Evolutionary conservation across 1,140 invertebrate genomes (phyloP).

Genomic region (Conopomorpha cramerella): DNA sequence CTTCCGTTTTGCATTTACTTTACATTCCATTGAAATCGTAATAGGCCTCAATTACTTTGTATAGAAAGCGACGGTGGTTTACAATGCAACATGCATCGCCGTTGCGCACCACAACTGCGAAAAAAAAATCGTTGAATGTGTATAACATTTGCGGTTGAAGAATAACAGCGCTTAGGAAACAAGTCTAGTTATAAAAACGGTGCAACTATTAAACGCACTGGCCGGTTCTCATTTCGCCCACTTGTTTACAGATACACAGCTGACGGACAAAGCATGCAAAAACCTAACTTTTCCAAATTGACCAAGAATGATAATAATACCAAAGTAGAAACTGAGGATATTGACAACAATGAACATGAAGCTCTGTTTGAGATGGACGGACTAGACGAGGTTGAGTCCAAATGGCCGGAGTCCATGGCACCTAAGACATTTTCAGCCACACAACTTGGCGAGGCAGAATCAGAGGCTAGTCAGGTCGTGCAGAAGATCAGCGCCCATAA

Average conservation of each 20-base stretch:
- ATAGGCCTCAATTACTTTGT: too few species aligned
- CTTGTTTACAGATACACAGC: conserved; percentile 48
- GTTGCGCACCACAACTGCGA: too few species aligned
- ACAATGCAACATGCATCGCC: too few species aligned
- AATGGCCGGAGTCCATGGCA: conserved; percentile 26
- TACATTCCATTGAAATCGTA: too few species aligned
- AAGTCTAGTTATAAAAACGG: too few species aligned
- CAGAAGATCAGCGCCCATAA: conserved; percentile 63
- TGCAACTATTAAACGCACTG: conserved; percentile 7
- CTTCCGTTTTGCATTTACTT: too few species aligned
- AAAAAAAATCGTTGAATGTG: too few species aligned
- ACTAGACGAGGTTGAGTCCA: conserved; percentile 50
- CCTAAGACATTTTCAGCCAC: conserved; percentile 51
- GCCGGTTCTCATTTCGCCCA: too few species aligned
- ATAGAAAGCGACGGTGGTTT: too few species aligned
- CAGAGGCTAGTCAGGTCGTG: conserved; percentile 47
- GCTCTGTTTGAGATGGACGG: conserved; percentile 72
- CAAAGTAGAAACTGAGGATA: conserved; percentile 31
- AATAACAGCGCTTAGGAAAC: too few species aligned
- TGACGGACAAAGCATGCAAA: conserved; percentile 50
- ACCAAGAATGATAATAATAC: conserved; percentile 41
- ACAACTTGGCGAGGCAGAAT: conserved; percentile 38
- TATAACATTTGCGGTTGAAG: too few species aligned
- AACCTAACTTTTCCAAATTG: conserved; percentile 46
- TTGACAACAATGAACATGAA: conserved; percentile 56